A percentile compares a stretch with the other conserved stretches of the same genome.
These are phyloP conservation scores for Diabrotica balteata DNA, from an alignment of 2,888 invertebrate species.

Conservation along the genomic window DNA sequence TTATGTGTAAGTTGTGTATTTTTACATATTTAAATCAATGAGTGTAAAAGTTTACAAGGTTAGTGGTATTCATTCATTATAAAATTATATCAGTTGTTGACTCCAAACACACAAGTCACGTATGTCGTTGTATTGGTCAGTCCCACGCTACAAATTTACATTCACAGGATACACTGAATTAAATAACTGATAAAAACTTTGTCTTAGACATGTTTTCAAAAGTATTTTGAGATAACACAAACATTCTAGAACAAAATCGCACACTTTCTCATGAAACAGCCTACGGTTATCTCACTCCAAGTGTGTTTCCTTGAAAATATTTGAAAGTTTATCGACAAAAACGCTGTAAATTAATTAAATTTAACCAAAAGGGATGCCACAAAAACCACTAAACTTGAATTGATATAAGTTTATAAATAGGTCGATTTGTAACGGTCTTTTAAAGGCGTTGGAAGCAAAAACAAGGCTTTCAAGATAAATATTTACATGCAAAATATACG, in stretches of 20 bases:
- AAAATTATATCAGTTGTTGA: too few species aligned
- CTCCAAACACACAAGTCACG: too few species aligned
- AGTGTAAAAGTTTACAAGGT: too few species aligned
- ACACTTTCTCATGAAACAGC: slow-evolving; percentile 20
- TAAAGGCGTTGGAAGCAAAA: slow-evolving; percentile 11
- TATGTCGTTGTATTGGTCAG: background rate
- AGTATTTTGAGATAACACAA: slow-evolving; percentile 21
- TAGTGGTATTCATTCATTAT: too few species aligned
- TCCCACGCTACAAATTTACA: slow-evolving; percentile 8
- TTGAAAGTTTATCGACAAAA: slow-evolving; percentile 22
- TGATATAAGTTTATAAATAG: slow-evolving; percentile 30
- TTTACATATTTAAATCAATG: too few species aligned
- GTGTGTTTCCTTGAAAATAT: slow-evolving; percentile 16
- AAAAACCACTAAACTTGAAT: slow-evolving; percentile 28
- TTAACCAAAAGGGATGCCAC: slow-evolving; percentile 22
- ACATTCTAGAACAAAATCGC: slow-evolving; percentile 15
- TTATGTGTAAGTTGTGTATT: too few species aligned
- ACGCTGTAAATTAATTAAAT: slow-evolving; percentile 25
- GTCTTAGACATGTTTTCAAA: slow-evolving; percentile 12
- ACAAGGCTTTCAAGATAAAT: slow-evolving; percentile 3
- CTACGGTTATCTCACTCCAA: slow-evolving; percentile 16
- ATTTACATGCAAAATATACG: background rate
- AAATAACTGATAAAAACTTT: slow-evolving; percentile 9
- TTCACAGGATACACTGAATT: slow-evolving; percentile 6
- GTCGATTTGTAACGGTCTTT: slow-evolving; percentile 12